A percentile compares a stretch with the other conserved stretches of the same genome.
phyloP scores from a whole-genome alignment of 2,888 invertebrate species.

The Acleris sparsana region DNA sequence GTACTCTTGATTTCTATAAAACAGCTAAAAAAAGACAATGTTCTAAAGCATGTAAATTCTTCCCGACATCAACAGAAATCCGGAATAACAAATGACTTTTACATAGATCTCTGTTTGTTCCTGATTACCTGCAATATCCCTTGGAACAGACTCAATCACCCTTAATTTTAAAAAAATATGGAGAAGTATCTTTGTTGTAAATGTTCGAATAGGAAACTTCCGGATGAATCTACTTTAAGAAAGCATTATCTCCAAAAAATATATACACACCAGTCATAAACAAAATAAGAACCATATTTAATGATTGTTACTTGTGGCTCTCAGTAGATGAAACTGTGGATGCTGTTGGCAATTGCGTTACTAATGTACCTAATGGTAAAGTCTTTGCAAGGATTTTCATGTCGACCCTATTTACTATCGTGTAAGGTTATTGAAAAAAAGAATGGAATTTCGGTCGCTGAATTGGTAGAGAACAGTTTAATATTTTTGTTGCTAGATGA shows the following conservation, averaged over 20 bases:
- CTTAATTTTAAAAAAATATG: not conserved
- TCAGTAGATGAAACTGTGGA: conserved; percentile 9
- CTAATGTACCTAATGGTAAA: conserved; percentile 10
- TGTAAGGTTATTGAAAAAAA: too few species aligned
- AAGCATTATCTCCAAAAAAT: conserved; percentile 14
- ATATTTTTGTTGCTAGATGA: too few species aligned
- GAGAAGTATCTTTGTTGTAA: too few species aligned
- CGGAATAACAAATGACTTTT: conserved; percentile 2
- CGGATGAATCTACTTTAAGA: conserved; percentile 10
- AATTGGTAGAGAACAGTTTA: conserved; percentile 3
- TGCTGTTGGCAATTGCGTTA: conserved; percentile 5
- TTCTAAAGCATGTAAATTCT: conserved; percentile 3
- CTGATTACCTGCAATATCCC: conserved; percentile 9
- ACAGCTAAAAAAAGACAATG: conserved; percentile 10
- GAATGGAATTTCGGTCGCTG: not conserved
- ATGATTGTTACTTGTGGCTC: conserved; percentile 11
- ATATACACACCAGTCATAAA: conserved; percentile 3
- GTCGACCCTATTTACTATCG: too few species aligned
- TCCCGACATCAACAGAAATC: conserved; percentile 5
- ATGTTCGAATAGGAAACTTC: conserved; percentile 11
- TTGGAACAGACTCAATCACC: conserved; percentile 3
- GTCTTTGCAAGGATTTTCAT: not conserved
- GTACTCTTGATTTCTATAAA: conserved; percentile 12
- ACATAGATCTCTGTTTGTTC: conserved; percentile 13
- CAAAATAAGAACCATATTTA: conserved; percentile 4